Base-by-base conservation (phyloP, 1,140 invertebrate genomes). In the Aphis craccivora region DNA sequence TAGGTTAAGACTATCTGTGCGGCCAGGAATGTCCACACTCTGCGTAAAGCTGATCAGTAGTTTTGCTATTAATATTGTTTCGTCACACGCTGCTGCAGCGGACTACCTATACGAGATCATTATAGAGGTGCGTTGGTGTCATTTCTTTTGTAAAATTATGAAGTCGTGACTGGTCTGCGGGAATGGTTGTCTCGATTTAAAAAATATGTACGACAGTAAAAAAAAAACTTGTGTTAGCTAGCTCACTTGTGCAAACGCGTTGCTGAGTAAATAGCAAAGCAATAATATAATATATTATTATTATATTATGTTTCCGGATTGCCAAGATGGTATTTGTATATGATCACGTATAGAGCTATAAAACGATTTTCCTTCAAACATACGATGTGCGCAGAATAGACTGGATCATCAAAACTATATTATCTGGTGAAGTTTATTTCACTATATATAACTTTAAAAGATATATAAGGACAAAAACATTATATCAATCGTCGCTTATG, bases 1-100 rank as follows among this genome's bases (percentile, higher is more conserved):
- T n/a, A 53, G 88, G 88, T 55, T 60, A 43, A 53, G 45, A 37
- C 87, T 87, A 48, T 87, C 86, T n/a, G 86, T 51, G n/a, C 48
- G 48, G 87, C 40, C 87, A 89, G 87, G 88, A 90, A 90, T 60
- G 88, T 90, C 88, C 53, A 60, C 51, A 60, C 37, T 37, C 20
- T 6, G 48, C 45, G 86, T 51, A 25, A 88, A 89, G 87, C 87
- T 53, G 87, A 53, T 53, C 87, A 76, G 30, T 37, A 53, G 87
- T 53, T 48, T 86, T 51, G 35, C 48, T 35, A 53, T 89, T 53
- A 89, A 89, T 53, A 53, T 89, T 53, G 87, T 89, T 89, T 89
- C 87, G 48, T 89, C 87, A 89, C 86, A 48, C 45, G 7, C 84
- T 7, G 9, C 43, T 25, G 51, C 43, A 37, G 51, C 87, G 48